Evolutionary conservation across 2,113 vertebrate genomes (phyloP).

Genomic region (Cercopithecus mona): DNA sequence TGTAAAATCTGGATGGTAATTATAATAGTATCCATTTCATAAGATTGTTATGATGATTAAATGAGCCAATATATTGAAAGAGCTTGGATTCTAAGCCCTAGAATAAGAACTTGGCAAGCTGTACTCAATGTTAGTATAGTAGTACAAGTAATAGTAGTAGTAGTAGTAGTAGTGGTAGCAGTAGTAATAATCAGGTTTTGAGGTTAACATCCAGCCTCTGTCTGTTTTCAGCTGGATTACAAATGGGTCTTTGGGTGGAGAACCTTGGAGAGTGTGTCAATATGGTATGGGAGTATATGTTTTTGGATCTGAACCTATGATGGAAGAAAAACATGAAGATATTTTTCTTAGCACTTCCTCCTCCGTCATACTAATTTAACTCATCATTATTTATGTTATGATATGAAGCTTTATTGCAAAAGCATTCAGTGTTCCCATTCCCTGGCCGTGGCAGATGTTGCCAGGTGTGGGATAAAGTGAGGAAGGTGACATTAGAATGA

Average conservation of each 20-base stretch:
- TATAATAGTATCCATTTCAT: constrained; percentile 13
- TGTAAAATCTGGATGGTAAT: constrained; percentile 17
- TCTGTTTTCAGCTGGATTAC: neutral
- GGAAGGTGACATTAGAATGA: neutral
- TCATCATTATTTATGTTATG: neutral
- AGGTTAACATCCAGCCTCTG: neutral
- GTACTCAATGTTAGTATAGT: neutral
- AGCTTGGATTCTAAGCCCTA: neutral
- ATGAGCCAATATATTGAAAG: neutral
- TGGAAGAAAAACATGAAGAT: neutral
- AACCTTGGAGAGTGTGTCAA: neutral
- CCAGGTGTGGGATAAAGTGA: constrained; percentile 1
- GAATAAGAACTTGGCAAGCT: constrained; percentile 1
- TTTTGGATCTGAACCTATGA: neutral
- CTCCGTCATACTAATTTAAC: neutral
- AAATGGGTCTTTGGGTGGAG: neutral
- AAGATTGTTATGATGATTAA: neutral
- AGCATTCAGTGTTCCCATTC: neutral
- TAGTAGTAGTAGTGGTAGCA: neutral
- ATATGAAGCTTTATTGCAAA: neutral
- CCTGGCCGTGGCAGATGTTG: neutral
- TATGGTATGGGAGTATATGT: neutral
- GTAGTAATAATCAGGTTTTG: neutral
- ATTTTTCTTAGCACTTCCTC: neutral
- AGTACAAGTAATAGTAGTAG: too few relatives aligned